phyloP scores from a whole-genome alignment of 2,113 vertebrate species.

The Turdus rufiventris region DNA sequence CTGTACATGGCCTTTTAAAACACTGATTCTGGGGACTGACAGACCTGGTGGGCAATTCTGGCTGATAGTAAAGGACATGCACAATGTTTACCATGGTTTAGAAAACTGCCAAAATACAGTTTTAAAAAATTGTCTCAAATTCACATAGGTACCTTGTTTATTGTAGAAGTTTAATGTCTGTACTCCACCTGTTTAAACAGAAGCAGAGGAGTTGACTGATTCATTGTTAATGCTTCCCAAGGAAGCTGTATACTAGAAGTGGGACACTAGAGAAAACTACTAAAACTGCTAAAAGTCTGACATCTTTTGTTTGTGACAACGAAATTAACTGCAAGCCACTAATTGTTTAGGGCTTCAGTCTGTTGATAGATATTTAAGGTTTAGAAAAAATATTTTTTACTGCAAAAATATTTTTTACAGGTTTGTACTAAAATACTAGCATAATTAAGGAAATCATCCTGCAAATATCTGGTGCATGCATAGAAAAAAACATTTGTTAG shows the following conservation, averaged over 20 bases:
- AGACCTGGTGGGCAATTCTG: conserved; percentile 38
- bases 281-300: not conserved
- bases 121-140: not conserved
- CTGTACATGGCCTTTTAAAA: conserved; percentile 44
- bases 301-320: not conserved
- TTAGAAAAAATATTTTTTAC: not conserved
- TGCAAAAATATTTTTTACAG: too few species aligned
- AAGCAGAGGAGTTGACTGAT: conserved; percentile 14
- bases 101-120: conserved; percentile 17
- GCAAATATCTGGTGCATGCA: not conserved
- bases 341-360: not conserved
- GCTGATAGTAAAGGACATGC: conserved; percentile 23
- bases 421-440: not conserved
- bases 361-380: not conserved
- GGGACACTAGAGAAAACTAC: not conserved
- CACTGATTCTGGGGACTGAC: conserved; percentile 53
- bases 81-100: not conserved
- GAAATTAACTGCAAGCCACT: not conserved
- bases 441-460: not conserved
- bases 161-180: conserved; percentile 20
- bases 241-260: not conserved
- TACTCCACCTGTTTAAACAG: conserved; percentile 15
- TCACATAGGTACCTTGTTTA: not conserved
- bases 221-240: conserved; percentile 22
- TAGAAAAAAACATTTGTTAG: not conserved